Base-by-base conservation (phyloP, 2,888 invertebrate species). In the Cerceris ruficornis region DNA sequence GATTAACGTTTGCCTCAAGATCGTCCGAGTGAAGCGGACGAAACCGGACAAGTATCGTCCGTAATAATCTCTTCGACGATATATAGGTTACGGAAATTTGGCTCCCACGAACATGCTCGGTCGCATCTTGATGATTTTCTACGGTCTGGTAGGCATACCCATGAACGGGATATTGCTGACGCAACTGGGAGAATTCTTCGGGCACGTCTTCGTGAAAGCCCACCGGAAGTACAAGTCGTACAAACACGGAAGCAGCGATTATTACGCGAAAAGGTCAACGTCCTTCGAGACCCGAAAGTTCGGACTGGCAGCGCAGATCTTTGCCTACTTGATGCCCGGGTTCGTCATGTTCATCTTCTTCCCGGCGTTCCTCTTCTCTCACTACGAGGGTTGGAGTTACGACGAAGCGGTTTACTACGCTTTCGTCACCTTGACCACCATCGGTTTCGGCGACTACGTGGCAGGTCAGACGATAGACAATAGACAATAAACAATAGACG, bases 381-480 rank as follows among this genome's bases (percentile, higher is more conserved):
- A 96, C 67, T 96, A 97, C 87, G 98, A 98, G 93, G 95, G 94
- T 0, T 98, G 98, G 98, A 94, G 95, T 8, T 98, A 96, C 90
- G 95, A 96, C 8, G 95, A 97, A 55, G 95, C 97, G 0, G 94
- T 98, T 55, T 98, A 98, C 91, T 98, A 96, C 89, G 96, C 97
- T 17, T 98, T 97, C 90, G 97, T 97, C 13, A 97, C 97, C 0
- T 94, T 97, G 11, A 96, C 97, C 2, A 97, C 97, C 5, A 98
- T 98, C 82, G 98, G 98, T 52, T 98, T 98, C 92, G 98, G 98
- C n/a, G 98, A 98, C 92, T 95, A 95, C 89, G 98, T 98, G 43
- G 97, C 98, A 92, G 97, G 97, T 96, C 28, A 75, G 75, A 61
- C 43, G 52, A 49, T 15, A 41, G 41, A 28, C 28, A 28, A 28